Conservation (phyloP, 2,888 invertebrate genomes). For the Cactoblastis cactorum region DNA sequence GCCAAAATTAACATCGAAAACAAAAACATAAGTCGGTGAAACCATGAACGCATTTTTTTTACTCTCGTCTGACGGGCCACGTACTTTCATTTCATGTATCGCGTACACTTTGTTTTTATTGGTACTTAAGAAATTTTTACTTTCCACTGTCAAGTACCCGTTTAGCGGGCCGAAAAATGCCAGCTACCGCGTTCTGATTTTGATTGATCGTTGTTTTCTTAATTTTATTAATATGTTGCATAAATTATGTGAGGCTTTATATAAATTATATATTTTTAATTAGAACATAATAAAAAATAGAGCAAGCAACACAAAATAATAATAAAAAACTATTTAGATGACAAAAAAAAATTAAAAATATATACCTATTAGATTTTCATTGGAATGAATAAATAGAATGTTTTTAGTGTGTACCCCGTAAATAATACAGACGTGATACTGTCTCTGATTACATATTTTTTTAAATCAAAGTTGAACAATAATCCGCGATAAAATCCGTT, state of each 20-base stretch:
- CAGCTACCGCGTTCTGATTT: slow-evolving; percentile 18
- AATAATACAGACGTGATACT: no score
- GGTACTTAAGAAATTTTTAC: slow-evolving; percentile 20
- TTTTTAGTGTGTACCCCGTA: no score
- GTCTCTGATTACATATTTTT: no score
- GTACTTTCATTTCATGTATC: slow-evolving; percentile 23
- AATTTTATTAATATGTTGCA: not conserved
- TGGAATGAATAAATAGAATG: no score
- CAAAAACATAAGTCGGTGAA: not conserved
- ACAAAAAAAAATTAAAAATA: no score
- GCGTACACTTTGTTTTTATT: slow-evolving; percentile 23
- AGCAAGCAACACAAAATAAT: no score
- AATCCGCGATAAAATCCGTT: no score
- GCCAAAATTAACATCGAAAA: slow-evolving; percentile 9
- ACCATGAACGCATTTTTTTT: slow-evolving; percentile 9
- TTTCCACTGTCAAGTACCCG: slow-evolving; percentile 18
- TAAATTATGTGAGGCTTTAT: no score
- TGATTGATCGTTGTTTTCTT: slow-evolving; percentile 17
- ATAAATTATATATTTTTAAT: not conserved
- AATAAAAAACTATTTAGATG: no score
- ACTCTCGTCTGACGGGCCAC: not conserved
- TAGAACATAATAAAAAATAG: not conserved
- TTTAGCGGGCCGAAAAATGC: not conserved
- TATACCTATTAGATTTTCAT: no score
- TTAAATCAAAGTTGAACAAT: no score